These are phyloP conservation scores for Ectropis crepuscularia DNA, from an alignment of 2,888 invertebrate species.

Conservation along the genomic window DNA sequence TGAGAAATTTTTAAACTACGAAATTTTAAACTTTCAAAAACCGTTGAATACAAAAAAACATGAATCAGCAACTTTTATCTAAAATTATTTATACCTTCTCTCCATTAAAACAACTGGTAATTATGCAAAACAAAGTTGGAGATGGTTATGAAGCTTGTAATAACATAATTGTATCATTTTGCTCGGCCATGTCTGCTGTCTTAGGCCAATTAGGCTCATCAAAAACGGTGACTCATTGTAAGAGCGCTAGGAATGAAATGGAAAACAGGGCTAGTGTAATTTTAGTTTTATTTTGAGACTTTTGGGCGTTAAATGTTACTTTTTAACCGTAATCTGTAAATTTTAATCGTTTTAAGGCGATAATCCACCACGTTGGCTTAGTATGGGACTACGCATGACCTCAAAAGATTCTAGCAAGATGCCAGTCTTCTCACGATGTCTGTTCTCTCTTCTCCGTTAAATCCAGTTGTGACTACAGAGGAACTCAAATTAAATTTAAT, in stretches of 20 bases:
- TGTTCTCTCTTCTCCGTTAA: too few species aligned
- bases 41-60: neutral
- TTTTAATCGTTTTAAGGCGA: too few species aligned
- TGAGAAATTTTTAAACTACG: too few species aligned
- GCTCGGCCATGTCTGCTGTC: slow-evolving; percentile 6
- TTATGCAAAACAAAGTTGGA: slow-evolving; percentile 12
- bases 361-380: too few species aligned
- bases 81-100: slow-evolving; percentile 5
- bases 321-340: too few species aligned
- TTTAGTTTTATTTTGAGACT: neutral
- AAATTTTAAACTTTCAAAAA: too few species aligned
- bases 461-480: too few species aligned
- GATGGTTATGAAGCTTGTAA: slow-evolving; percentile 10
- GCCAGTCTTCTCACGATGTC: too few species aligned
- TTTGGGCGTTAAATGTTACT: too few species aligned
- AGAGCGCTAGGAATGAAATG: neutral
- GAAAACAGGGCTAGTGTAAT: neutral
- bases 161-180: slow-evolving; percentile 9
- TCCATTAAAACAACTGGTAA: slow-evolving; percentile 1
- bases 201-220: slow-evolving; percentile 24
- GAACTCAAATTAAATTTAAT: too few species aligned
- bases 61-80: neutral
- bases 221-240: slow-evolving; percentile 11
- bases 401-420: too few species aligned
- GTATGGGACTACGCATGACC: too few species aligned